Evolutionary conservation across 2,113 vertebrate genomes (phyloP).

Genomic region (Phainopepla nitens): DNA sequence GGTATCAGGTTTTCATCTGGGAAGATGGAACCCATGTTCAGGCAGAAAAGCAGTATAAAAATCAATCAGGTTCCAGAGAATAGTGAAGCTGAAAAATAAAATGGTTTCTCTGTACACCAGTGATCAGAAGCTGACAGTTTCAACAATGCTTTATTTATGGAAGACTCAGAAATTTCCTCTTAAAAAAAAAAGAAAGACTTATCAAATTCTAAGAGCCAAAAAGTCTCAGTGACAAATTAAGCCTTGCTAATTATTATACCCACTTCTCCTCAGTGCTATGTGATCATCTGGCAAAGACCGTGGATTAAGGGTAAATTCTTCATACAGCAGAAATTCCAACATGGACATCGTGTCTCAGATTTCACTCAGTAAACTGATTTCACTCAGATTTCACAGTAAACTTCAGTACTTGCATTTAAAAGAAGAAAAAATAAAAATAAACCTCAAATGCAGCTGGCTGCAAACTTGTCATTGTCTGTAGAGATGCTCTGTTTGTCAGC

Average conservation of each 20-base stretch:
- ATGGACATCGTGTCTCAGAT: accelerated
- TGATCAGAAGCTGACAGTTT: neutral
- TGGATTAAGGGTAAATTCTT: neutral
- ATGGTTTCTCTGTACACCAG: neutral
- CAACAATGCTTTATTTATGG: neutral
- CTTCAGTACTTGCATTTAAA: neutral
- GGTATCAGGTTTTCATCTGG: neutral
- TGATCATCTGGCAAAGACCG: neutral
- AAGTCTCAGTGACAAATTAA: neutral
- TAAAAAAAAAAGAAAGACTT: neutral
- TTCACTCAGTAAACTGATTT: too few species aligned
- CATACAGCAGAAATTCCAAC: neutral
- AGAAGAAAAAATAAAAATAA: neutral
- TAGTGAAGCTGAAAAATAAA: neutral
- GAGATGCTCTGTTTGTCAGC: neutral
- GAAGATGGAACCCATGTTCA: neutral
- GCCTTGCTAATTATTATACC: neutral
- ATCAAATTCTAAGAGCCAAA: neutral
- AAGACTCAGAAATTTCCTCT: neutral
- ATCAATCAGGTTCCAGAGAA: neutral
- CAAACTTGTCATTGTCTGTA: neutral
- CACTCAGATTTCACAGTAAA: too few species aligned
- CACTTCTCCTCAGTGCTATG: neutral
- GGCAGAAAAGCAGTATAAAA: neutral
- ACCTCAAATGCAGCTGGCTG: neutral